These are phyloP conservation scores for Lithophane leautieri DNA, from an alignment of 2,888 invertebrate species.

Conservation along the genomic window DNA sequence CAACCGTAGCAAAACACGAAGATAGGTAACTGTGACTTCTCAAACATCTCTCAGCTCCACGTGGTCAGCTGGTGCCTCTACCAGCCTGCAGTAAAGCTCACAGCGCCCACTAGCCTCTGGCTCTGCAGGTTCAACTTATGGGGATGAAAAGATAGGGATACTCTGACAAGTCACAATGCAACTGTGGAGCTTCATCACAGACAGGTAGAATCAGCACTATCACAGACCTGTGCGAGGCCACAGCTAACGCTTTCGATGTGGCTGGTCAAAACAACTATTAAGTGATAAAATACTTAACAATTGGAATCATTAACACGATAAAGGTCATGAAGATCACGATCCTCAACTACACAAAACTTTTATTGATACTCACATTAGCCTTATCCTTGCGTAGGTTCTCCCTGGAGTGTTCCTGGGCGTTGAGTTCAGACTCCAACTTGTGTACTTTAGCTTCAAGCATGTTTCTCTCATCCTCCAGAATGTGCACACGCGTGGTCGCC, in stretches of 20 bases:
- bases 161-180: neutral
- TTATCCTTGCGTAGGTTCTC: conserved; percentile 94
- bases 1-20: neutral
- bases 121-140: neutral
- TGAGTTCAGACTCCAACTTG: conserved; percentile 95
- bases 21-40: neutral
- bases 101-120: too few species aligned
- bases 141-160: neutral
- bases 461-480: conserved; percentile 94
- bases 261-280: neutral
- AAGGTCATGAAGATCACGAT: neutral
- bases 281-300: neutral
- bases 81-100: neutral
- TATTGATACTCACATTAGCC: conserved; percentile 91
- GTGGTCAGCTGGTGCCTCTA: neutral
- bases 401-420: conserved; percentile 92
- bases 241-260: neutral
- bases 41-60: neutral
- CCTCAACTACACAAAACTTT: neutral
- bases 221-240: neutral
- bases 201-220: neutral
- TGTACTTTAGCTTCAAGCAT: conserved; percentile 94
- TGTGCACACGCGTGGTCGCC: conserved; percentile 91
- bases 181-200: neutral
- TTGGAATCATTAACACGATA: neutral